Base-by-base conservation (phyloP, 2,797 vertebrate species). In the Mus spretus region DNA sequence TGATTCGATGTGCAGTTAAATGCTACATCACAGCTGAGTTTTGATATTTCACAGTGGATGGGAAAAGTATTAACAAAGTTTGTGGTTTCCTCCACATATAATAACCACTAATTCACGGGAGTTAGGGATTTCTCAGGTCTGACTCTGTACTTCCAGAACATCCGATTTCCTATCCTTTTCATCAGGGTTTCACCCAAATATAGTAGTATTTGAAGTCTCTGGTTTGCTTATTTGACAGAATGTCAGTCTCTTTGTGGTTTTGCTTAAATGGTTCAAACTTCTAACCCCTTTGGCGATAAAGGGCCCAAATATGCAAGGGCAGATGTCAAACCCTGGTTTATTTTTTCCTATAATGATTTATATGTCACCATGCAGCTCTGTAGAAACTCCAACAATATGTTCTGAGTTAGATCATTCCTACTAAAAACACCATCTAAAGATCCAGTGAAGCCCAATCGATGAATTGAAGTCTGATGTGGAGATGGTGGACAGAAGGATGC, bases 1-100 rank as follows among this genome's bases (percentile, higher is more conserved):
- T 96, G 98, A 97, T 98, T 97, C 78, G 50, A 97, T 97, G 96
- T 34, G 97, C 93, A 94, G 67, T 96, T 96, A 97, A 98, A 98
- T 61, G 96, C 94, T 91, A 26, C 72, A 96, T 96, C 97, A 94
- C 72, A 90, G 37, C 92, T 96, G 94, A 96, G 14, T 75, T 96
- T 95, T 2, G 17, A 37, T 96, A 97, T 98, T 97, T 98, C 97
- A 97, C 90, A 96, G 57, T 50, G 11, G 92, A 92, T 89, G 55
- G 96, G 70, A 40, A 96, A 95, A 96, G 82, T 44, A 31, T 93
- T 96, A 87, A 96, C 97, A 97, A 91, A 84, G 93, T 79, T 96
- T 90, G 24, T 97, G 4, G 93, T 95, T 78, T 92, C 95, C 97
- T 96, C 96, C 65, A 50, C 97, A 83, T 88, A 57, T 96, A 97